Conservation (phyloP, 2,797 vertebrate species). For the Chiroxiphia lanceolata region DNA sequence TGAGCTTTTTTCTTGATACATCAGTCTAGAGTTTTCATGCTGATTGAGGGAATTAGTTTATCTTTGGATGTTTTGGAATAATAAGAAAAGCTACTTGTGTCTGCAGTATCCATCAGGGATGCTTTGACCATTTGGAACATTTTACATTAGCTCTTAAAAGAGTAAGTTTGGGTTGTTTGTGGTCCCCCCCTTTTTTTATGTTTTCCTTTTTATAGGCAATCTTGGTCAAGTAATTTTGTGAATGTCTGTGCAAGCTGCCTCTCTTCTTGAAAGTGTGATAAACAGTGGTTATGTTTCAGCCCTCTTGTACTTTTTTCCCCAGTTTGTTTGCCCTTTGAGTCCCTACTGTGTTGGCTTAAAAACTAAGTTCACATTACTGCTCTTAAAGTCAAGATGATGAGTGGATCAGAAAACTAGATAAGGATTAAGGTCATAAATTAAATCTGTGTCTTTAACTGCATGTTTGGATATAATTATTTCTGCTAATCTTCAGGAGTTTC, state of each 20-base stretch:
- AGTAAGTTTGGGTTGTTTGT: background rate
- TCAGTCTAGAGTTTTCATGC: background rate
- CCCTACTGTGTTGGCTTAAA: background rate
- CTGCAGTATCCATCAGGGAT: background rate
- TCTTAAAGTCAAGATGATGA: background rate
- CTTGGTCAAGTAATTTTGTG: background rate
- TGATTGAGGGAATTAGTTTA: background rate
- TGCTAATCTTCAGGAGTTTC: background rate
- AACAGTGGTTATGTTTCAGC: background rate
- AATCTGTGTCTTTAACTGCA: background rate
- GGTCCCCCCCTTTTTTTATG: rapidly evolving
- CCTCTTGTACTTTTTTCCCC: background rate
- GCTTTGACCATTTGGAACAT: background rate
- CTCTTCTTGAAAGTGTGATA: background rate
- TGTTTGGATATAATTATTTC: background rate
- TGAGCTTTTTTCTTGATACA: background rate
- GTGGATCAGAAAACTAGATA: slow-evolving; percentile 1
- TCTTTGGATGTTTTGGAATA: background rate
- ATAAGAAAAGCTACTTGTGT: background rate
- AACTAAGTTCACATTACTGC: background rate
- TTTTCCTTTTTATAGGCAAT: background rate
- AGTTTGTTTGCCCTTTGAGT: background rate
- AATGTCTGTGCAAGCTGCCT: background rate
- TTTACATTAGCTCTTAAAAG: background rate
- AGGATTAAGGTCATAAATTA: slow-evolving; percentile 9